Evolutionary conservation across 2,797 vertebrate species (phyloP), one percentile per base, ranked within the genome.

Genomic region (Enteromius radiatus): DNA sequence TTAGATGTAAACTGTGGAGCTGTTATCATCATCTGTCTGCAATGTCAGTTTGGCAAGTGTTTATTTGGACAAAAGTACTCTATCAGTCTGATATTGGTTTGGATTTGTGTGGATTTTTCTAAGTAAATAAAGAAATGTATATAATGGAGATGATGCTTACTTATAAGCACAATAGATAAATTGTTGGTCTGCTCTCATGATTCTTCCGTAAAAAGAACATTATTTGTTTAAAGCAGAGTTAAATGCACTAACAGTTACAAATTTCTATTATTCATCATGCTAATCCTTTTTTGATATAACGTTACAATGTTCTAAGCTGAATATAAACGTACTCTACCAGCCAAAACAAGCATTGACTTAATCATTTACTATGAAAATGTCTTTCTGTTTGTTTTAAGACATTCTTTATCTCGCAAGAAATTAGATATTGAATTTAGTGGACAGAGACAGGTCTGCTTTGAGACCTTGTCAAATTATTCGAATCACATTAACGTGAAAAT

Each of bases 301-400:
- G 12, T 59, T 65, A 49, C 4, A 71, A 69, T 76, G 49, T 82
- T 45, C 69, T 71, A 59, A 8, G 21, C 36, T 38, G 43, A 38
- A 33, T 52, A 41, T 70, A 64, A 69, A 56, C 26, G 23, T 67
- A 52, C 36, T 36, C 31, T 6, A 33, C 9, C 2, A 76, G 76
- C 78, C 76, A 84, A 87, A 68, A n/a, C 26, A 82, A 82, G 64
- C 76, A 76, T 21, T 9, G 49, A 74, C 49, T 19, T 31, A 81
- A 73, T 81, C 19, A n/a, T 36, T 86, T 36, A 47, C 28, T n/a
- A 14, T 64, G 38, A 45, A 70, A 52, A 67, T 43, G 19, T 17
- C 8, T 75, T 67, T 61, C 67, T 8, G 9, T 78, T 79, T 49
- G 12, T 74, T 67, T 68, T 5, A 81, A 63, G 43, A 15, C 23